A percentile compares a stretch with the other conserved stretches of the same genome.
Conservation (phyloP, 1,140 invertebrate species). For the Macrobrachium nipponense region DNA sequence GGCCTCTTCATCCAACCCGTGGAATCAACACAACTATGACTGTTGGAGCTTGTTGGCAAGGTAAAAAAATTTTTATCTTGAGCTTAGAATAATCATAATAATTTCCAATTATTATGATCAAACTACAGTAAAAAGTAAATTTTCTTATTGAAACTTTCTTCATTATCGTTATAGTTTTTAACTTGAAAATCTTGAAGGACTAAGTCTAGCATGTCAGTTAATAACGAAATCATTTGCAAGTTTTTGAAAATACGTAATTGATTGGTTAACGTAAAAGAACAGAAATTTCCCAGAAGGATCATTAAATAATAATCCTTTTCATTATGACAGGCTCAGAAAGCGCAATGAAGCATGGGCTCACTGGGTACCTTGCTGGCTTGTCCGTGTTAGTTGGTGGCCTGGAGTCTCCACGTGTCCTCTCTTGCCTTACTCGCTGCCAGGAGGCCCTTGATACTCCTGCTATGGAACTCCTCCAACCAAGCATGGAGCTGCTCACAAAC, state of each 20-base stretch:
- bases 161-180: no score
- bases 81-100: no score
- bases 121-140: no score
- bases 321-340: slow-evolving; percentile 79
- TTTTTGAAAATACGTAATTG: no score
- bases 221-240: no score
- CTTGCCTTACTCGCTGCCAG: slow-evolving; percentile 87
- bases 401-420: slow-evolving; percentile 83
- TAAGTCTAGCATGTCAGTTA: no score
- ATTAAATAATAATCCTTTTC: neutral
- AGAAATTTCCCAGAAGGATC: no score
- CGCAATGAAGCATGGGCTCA: slow-evolving; percentile 88
- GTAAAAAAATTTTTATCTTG: slow-evolving; percentile 68
- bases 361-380: slow-evolving; percentile 88
- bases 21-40: slow-evolving; percentile 93
- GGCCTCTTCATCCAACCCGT: slow-evolving; percentile 97
- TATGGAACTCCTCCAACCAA: slow-evolving; percentile 81
- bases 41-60: slow-evolving; percentile 98
- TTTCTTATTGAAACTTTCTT: no score
- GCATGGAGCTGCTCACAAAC: slow-evolving; percentile 79
- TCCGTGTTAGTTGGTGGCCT: slow-evolving; percentile 83
- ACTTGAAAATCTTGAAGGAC: no score
- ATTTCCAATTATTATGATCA: no score
- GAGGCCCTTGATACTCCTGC: slow-evolving; percentile 85
- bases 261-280: no score